Evolutionary conservation across 2,888 invertebrate genomes (phyloP).

Genomic region (Drosophila hamatofila): DNA sequence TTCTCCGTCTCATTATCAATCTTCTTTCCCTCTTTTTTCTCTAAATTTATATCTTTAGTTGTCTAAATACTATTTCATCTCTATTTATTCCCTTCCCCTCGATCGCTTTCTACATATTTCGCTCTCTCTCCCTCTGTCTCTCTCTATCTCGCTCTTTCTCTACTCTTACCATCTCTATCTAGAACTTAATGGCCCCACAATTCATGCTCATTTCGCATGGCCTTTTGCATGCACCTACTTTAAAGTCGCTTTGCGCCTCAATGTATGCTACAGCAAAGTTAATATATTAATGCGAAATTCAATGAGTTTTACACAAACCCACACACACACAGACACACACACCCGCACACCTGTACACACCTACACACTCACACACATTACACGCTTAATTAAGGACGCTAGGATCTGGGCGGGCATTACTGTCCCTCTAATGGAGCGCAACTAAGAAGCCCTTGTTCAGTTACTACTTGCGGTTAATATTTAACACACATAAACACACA

Average conservation of each 20-base stretch:
- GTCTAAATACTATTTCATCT: too few species aligned
- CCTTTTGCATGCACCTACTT: conserved; percentile 3
- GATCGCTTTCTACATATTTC: too few species aligned
- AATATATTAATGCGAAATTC: conserved; percentile 66
- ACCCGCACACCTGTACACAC: conserved; percentile 12
- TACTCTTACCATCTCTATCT: background rate
- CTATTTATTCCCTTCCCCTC: too few species aligned
- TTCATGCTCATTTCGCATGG: background rate
- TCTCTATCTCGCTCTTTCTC: background rate
- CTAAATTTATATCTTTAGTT: background rate
- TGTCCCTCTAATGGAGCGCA: conserved; percentile 42
- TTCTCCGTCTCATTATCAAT: background rate
- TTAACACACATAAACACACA: conserved; percentile 34
- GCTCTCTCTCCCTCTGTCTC: background rate
- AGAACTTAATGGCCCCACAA: conserved; percentile 4
- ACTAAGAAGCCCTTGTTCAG: conserved; percentile 13
- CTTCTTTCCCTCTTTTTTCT: background rate
- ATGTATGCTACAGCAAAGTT: conserved; percentile 66
- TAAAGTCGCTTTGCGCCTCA: conserved; percentile 56
- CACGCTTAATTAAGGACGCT: conserved; percentile 67
- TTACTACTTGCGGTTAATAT: conserved; percentile 54
- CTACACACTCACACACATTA: conserved; percentile 12
- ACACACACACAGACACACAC: conserved; percentile 3
- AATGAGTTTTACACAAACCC: conserved; percentile 57
- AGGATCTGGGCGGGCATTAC: conserved; percentile 43